Evolutionary conservation across 2,888 invertebrate genomes (phyloP).

Genomic region (Strigamia crassipes): DNA sequence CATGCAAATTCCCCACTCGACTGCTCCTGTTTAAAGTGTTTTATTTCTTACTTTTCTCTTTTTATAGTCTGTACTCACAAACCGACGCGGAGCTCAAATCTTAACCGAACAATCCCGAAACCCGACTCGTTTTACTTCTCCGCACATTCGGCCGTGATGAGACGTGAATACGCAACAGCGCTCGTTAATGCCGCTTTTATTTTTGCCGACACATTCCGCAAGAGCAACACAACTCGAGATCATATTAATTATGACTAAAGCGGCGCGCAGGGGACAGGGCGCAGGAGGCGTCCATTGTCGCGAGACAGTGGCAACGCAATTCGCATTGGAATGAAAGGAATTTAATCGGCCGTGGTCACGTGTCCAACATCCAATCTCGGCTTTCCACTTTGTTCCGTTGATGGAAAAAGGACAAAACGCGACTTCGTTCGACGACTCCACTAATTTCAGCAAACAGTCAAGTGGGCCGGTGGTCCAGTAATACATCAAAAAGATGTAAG

Average conservation of each 20-base stretch:
- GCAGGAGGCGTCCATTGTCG: not conserved
- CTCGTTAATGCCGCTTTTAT: not conserved
- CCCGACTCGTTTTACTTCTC: no score
- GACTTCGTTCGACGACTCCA: not conserved
- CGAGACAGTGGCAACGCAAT: not conserved
- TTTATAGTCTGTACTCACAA: not conserved
- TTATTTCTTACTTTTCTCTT: not conserved
- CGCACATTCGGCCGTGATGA: no score
- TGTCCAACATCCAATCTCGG: conserved; percentile 6
- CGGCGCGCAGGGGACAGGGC: not conserved
- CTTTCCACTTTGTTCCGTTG: not conserved
- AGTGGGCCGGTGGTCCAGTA: no score
- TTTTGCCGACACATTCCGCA: not conserved
- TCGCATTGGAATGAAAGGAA: conserved; percentile 1
- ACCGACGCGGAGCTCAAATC: not conserved
- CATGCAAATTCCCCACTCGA: not conserved
- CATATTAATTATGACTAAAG: not conserved
- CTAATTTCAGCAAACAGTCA: not conserved
- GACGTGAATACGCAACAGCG: no score
- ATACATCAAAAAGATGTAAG: no score
- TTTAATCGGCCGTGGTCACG: not conserved
- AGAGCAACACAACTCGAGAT: no score
- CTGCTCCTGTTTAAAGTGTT: not conserved
- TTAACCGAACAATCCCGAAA: no score
- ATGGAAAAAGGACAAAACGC: not conserved